Percentiles rank a stretch among this genome's conserved stretches.
These are phyloP conservation scores for Gavia stellata DNA, from an alignment of 2,113 vertebrate genomes.

Conservation along the genomic window DNA sequence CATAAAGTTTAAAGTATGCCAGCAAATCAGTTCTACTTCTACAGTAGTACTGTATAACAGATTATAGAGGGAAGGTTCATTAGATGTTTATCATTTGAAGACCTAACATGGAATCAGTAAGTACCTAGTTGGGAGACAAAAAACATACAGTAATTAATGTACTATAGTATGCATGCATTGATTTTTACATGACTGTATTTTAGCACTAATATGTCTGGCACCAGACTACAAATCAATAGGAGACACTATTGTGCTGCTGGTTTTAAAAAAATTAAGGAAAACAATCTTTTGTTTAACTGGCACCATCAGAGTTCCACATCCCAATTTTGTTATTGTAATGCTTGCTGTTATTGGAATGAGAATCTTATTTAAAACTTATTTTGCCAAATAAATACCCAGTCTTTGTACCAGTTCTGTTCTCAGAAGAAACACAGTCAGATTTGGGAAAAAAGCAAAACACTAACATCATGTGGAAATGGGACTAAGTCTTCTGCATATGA, in stretches of 20 bases:
- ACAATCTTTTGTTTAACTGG: background rate
- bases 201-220: constrained; percentile 40
- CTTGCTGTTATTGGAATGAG: background rate
- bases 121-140: constrained; percentile 1
- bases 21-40: background rate
- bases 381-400: background rate
- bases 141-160: constrained; percentile 18
- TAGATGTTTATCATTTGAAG: background rate
- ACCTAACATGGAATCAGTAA: constrained; percentile 11
- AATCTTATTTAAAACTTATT: background rate
- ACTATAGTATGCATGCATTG: constrained; percentile 28
- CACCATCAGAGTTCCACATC: background rate
- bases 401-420: background rate
- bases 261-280: background rate
- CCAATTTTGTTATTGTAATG: background rate
- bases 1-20: background rate
- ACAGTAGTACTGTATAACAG: background rate
- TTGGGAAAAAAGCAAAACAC: background rate
- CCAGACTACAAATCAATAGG: constrained; percentile 50
- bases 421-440: background rate
- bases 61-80: background rate
- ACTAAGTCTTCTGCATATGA: background rate
- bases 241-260: background rate
- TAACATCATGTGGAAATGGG: background rate
- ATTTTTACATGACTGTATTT: constrained; percentile 54